Base-by-base conservation (phyloP, 2,113 vertebrate species). In the Nothobranchius kuhntae region DNA sequence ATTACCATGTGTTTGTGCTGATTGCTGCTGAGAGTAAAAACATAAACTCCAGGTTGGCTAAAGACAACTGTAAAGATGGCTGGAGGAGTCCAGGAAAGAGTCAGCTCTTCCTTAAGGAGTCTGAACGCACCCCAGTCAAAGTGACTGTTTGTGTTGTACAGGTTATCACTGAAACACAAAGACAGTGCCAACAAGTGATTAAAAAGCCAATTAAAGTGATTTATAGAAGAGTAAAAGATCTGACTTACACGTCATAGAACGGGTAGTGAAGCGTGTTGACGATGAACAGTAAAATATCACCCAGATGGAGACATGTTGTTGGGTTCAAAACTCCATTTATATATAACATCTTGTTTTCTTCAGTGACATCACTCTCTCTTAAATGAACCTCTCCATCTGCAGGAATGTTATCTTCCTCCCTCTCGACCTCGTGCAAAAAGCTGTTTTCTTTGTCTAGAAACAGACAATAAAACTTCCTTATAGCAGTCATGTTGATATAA, bases 111-210 rank as follows among this genome's bases (percentile, higher is more conserved):
- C 40, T 81, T 53, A 9, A 98, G 91, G 21, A 53, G 77, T 54
- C 93, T 91, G 80, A 98, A 93, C 4, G 75, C 61, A 3, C 95
- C 96, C 96, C 95, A 98, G 91, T 98, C 97, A 61, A 95, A 98
- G 0, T 85, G 88, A 1, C 57, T 51, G 7, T 93, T 92, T 0
- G 95, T 96, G 78, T 97, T 98, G 86, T 94, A 96, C 61, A 96
- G 88, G 80, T 94, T 96, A 68, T 93, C 82, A 8, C 96, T 99
- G 80, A 38, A 76, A 75, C n/a, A 79, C 53, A 71, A 0, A 62
- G 75, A 53, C 53, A 40, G 38, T 40, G 15, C 15, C 5, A 36
- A 52, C 56, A 57, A 21, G 5, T 17, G 7, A 13, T 13, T 15
- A 47, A 3, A 3, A 48, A 26, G 13, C 26, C 7, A 46, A 52